Conservation (phyloP, 2,113 vertebrate genomes). For the Gallinago undulata region DNA sequence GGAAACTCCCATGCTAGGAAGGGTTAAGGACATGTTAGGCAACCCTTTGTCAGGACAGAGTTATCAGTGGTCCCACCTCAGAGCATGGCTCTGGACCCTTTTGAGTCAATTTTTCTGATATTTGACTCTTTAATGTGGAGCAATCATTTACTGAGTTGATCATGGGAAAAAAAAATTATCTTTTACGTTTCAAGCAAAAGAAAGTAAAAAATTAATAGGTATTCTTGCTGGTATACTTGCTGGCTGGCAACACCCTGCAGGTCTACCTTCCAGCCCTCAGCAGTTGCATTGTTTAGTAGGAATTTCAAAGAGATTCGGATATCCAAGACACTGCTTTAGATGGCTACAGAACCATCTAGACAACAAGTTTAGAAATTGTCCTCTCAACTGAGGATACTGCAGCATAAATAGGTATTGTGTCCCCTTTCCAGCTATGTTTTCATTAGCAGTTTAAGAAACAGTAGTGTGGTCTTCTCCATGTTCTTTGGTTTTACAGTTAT, state of each 20-base stretch:
- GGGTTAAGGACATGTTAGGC: background rate
- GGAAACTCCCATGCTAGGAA: background rate
- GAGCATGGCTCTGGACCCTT: background rate
- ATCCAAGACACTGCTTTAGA: background rate
- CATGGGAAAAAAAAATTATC: background rate
- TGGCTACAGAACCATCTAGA: background rate
- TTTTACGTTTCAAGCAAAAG: background rate
- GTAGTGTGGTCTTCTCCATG: background rate
- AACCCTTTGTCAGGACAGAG: background rate
- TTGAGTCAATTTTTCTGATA: background rate
- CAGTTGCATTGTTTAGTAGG: background rate
- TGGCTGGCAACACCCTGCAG: background rate
- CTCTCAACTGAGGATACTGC: background rate
- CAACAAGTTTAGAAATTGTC: background rate
- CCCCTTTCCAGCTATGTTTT: background rate
- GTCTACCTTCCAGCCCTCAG: background rate
- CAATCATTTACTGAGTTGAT: background rate
- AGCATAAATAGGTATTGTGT: background rate
- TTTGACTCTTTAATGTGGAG: background rate
- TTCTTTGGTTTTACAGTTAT: background rate
- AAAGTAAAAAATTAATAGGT: background rate
- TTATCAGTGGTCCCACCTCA: background rate
- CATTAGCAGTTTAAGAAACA: background rate
- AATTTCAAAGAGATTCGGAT: background rate
- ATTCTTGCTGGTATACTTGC: background rate